Evolutionary conservation across 2,888 invertebrate genomes (phyloP).

Genomic region (Meteorus cinctellus): DNA sequence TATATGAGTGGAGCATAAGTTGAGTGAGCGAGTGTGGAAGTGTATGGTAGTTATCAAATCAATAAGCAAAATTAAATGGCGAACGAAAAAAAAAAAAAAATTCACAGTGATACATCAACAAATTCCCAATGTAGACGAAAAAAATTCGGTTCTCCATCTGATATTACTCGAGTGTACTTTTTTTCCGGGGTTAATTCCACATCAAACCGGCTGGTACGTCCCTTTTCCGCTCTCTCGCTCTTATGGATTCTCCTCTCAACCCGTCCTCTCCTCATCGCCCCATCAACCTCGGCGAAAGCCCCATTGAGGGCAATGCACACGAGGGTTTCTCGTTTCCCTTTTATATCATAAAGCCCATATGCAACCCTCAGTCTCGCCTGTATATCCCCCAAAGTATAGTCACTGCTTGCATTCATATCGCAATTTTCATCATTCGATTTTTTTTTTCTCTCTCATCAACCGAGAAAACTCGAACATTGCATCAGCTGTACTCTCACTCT

Average conservation of each 20-base stretch:
- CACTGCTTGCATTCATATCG: constrained; percentile 3
- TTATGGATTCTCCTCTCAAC: constrained; percentile 33
- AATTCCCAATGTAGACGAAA: not conserved
- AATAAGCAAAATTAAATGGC: not conserved
- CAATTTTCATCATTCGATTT: not conserved
- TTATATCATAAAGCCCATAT: not conserved
- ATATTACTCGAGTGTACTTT: not conserved
- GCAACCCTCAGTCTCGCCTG: not conserved
- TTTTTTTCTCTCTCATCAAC: not conserved
- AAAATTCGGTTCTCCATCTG: constrained; percentile 6
- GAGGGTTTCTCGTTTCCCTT: constrained; percentile 4
- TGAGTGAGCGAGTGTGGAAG: not conserved
- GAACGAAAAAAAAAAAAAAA: constrained; percentile 12
- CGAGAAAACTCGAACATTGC: not conserved
- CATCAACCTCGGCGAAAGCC: not conserved
- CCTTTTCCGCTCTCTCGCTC: constrained; percentile 19
- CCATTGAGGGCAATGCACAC: constrained; percentile 15
- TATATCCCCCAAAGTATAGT: not conserved
- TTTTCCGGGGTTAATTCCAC: constrained; percentile 67
- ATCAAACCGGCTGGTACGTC: constrained; percentile 51
- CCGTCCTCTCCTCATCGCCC: not conserved
- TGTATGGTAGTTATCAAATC: not conserved
- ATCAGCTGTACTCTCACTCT: not conserved
- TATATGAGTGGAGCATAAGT: not conserved
- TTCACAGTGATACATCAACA: not conserved